Base-by-base conservation (phyloP, 92 coral and sea anemone species). In the Anthopleura xanthogrammica region DNA sequence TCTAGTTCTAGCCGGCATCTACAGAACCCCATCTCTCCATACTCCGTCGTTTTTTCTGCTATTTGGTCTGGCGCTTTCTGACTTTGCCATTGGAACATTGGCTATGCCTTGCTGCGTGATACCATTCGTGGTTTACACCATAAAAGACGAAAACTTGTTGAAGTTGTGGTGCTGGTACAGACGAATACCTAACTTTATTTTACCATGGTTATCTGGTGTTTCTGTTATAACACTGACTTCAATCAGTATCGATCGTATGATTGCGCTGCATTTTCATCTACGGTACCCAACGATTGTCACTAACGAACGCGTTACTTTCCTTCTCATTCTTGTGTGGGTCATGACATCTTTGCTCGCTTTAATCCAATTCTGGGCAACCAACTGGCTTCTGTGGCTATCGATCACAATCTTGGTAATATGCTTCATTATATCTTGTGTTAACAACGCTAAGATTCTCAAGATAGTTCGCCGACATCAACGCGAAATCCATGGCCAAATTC, bases 61-160 rank as follows among this genome's bases (percentile, higher is more conserved):
- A 16, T 79, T 72, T 60, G 83, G 83, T 40, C 68, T 79, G 75
- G 83, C 83, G 14, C 74, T 79, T 16, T 60, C 83, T 9, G 83
- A 79, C 41, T 56, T 79, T 41, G 73, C 73, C 8, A 72, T 72
- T 17, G 83, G 83, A 6, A 7, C 41, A 16, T 23, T 77, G 39
- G 80, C 60, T 8, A 77, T 77, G 80, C 80, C 80, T 8, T 17
- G 29, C 12, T 13, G 23, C 8, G 58, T 77, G 2, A 19, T 52
- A 12, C 75, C 23, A 8, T 19, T 13, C 7, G 16, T 40, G 23
- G 40, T 70, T 0, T 24, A 70, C 43, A 20, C 14, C 19, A 46
- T 46, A 2, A 9, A 46, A 46, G 24, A 70, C 16, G 75, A 23
- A 70, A 58, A 14, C 64, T 58, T 58, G 64, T 2, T 70, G 36